These are phyloP conservation scores for Calameuta filiformis DNA, from an alignment of 2,888 invertebrate genomes.

Conservation along the genomic window DNA sequence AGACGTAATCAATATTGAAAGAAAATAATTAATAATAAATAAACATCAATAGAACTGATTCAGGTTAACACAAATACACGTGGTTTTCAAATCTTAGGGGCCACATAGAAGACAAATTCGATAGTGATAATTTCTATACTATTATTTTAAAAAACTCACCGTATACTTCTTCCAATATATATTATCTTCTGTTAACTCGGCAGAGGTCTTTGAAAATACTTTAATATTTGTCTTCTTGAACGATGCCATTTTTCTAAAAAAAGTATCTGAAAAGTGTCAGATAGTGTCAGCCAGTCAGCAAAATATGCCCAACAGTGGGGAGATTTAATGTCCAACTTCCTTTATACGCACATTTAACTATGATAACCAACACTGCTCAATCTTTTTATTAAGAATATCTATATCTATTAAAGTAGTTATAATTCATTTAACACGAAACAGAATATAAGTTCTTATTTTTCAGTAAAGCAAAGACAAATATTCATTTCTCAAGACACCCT, in stretches of 20 bases:
- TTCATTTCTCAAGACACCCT: background rate
- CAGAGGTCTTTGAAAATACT: conserved; percentile 74
- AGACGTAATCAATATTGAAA: background rate
- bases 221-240: conserved; percentile 81
- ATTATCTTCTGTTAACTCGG: conserved; percentile 80
- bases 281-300: background rate
- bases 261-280: background rate
- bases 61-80: background rate
- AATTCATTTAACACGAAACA: background rate
- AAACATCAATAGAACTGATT: background rate
- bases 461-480: background rate
- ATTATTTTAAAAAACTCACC: conserved; percentile 69
- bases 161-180: conserved; percentile 90
- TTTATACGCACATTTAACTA: background rate
- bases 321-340: background rate
- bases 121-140: background rate
- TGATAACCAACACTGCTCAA: background rate
- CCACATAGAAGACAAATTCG: background rate
- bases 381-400: background rate
- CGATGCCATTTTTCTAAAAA: conserved; percentile 64
- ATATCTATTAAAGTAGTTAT: background rate
- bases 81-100: background rate
- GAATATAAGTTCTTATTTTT: background rate
- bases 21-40: background rate
- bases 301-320: background rate